These are phyloP conservation scores for Drosophila orosa DNA, from an alignment of 1,140 invertebrate species.

Conservation along the genomic window DNA sequence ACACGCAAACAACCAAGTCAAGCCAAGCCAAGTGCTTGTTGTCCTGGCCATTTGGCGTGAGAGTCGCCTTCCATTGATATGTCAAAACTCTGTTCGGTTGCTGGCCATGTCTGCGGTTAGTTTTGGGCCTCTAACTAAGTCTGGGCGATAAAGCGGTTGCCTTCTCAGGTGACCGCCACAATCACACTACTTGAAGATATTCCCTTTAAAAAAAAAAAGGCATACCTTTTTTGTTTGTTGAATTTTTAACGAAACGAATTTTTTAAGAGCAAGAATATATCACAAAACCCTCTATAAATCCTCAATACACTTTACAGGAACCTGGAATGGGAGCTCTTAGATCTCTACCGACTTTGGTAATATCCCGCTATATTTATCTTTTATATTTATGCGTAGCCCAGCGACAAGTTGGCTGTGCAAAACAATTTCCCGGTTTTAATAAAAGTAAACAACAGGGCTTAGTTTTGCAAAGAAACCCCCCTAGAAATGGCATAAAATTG, in stretches of 20 bases:
- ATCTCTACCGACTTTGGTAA: background rate
- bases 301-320: background rate
- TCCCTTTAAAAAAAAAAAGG: background rate
- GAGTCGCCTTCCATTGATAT: constrained; percentile 69
- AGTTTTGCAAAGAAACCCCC: constrained; percentile 37
- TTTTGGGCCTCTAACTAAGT: constrained; percentile 15
- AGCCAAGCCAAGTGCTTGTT: constrained; percentile 50
- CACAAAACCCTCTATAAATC: background rate
- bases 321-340: constrained; percentile 1
- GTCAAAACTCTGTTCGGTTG: constrained; percentile 13
- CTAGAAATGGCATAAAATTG: constrained; percentile 59
- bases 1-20: constrained; percentile 72
- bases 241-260: too few species aligned
- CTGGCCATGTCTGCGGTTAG: constrained; percentile 26
- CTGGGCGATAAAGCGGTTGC: constrained; percentile 4
- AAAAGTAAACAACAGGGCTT: constrained; percentile 46
- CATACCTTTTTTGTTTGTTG: background rate
- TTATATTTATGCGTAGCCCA: background rate
- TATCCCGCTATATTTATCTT: background rate
- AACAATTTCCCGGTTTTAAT: constrained; percentile 62
- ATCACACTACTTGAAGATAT: background rate
- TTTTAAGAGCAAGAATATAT: background rate
- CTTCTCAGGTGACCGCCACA: background rate
- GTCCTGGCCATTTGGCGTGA: constrained; percentile 65
- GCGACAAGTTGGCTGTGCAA: constrained; percentile 25